Evolutionary conservation across 2,888 invertebrate genomes (phyloP), one percentile per base, ranked within the genome.

Genomic region (Folsomia candida): DNA sequence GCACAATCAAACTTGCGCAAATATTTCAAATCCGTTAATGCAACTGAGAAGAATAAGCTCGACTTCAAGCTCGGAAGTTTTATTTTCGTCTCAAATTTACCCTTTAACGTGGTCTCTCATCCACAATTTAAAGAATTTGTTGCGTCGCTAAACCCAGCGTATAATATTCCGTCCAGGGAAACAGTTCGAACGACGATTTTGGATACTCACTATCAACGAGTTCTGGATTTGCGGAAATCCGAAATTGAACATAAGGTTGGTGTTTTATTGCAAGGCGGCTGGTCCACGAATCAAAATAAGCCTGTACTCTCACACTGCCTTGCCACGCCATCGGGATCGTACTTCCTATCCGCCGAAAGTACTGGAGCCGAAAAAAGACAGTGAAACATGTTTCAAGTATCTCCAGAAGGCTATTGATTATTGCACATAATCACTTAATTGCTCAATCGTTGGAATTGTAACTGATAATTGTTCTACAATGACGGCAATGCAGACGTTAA

Each of bases 401-500:
- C 51, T n/a, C n/a, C n/a, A n/a, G n/a, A n/a, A n/a, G n/a, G n/a
- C n/a, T n/a, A n/a, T n/a, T n/a, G n/a, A n/a, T n/a, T n/a, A n/a
- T n/a, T n/a, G n/a, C n/a, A n/a, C n/a, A n/a, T n/a, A n/a, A n/a
- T 9, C 57, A 1, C 61, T 26, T 6, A 54, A 59, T 6, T 54
- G 18, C 2, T 20, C 66, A 57, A 64, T 73, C 1, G 24, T 75
- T 25, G 75, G 66, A 1, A 51, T 27, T 24, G 71, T 73, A 1
- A 75, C 75, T 1, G 75, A 75, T 54, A 75, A 75, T 28, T 72
- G 71, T 22, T 69, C 26, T n/a, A 70, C 69, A 0, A 75, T 75
- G 75, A 27, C 20, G 18, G 20, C 25, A 22, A 65, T 73, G 61
- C 28, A 64, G 18, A 20, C 14, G 11, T 3, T 63, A 1, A 47